A percentile compares a stretch with the other conserved stretches of the same genome.
Conservation (phyloP, 92 coral and sea anemone genomes). For the Metridium senile region DNA sequence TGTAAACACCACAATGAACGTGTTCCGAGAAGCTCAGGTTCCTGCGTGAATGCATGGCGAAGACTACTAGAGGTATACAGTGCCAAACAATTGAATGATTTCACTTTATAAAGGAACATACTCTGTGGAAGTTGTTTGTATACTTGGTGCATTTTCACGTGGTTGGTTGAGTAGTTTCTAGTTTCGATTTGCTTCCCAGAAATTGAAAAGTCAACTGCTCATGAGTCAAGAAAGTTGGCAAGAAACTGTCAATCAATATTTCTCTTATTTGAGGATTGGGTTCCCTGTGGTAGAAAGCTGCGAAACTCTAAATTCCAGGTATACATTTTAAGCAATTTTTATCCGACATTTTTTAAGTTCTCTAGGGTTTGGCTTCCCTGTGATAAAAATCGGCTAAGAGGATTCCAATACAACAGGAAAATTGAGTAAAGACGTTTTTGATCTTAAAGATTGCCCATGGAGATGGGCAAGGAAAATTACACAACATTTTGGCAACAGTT, state of each 20-base stretch:
- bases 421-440: too few species aligned
- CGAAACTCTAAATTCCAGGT: not conserved
- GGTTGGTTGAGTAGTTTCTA: constrained; percentile 7
- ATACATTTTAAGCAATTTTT: too few species aligned
- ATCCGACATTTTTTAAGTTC: too few species aligned
- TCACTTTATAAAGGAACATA: not conserved
- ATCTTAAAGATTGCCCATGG: too few species aligned
- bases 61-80: too few species aligned
- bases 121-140: not conserved
- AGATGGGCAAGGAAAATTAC: too few species aligned
- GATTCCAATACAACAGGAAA: too few species aligned
- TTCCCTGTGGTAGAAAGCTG: not conserved
- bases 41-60: not conserved
- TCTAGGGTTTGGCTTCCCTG: too few species aligned
- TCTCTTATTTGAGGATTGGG: not conserved
- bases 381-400: too few species aligned
- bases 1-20: not conserved
- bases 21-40: not conserved
- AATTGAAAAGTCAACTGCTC: not conserved
- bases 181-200: constrained; percentile 2
- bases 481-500: too few species aligned
- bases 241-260: not conserved
- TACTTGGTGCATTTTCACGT: not conserved
- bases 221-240: not conserved
- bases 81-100: too few species aligned